Base-by-base conservation (phyloP, 2,113 vertebrate genomes). In the Colius striatus region DNA sequence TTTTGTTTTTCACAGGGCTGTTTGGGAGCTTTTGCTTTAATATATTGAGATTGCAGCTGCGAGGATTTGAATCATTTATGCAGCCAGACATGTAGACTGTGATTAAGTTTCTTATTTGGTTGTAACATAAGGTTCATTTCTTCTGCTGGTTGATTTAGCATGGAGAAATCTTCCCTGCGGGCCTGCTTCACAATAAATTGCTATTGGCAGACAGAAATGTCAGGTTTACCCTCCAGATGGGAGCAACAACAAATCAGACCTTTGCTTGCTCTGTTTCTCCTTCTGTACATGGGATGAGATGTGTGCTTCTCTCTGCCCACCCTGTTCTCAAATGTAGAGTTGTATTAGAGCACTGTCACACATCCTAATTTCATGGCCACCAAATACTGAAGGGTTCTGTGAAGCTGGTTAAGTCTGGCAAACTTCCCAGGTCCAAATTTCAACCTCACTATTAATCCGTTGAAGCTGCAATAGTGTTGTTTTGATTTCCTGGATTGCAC, bases 151-250 rank as follows among this genome's bases (percentile, higher is more conserved):
- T 89, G 77, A 89, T 95, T 94, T 92, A 94, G 71, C 71, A 9
- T 7, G 38, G 72, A 89, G 94, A 84, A 95, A 38, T 16, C 34
- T 82, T 91, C 87, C 90, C 89, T 4, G 10, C 0, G 6, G 95
- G 73, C 75, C 92, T 32, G 71, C 78, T 83, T 51, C 84, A 72
- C 65, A 29, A 67, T 60, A 74, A 93, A 93, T 87, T 48, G 74
- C 91, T 95, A 51, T 80, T 96, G 96, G 97, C 96, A 96, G 85
- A 80, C 6, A 43, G 87, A 97, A 97, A 96, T 91, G 95, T 96
- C 95, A 96, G 53, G 36, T 84, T 84, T 78, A 55, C 75, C 76
- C 92, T 95, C 62, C 89, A 89, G 87, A 86, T 73, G 68, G 78
- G 79, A 94, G 66, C 68, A 82, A 54, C 41, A 50, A 65, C 72